These are phyloP conservation scores for Acleris laterana DNA, from an alignment of 2,888 invertebrate species.

Conservation along the genomic window DNA sequence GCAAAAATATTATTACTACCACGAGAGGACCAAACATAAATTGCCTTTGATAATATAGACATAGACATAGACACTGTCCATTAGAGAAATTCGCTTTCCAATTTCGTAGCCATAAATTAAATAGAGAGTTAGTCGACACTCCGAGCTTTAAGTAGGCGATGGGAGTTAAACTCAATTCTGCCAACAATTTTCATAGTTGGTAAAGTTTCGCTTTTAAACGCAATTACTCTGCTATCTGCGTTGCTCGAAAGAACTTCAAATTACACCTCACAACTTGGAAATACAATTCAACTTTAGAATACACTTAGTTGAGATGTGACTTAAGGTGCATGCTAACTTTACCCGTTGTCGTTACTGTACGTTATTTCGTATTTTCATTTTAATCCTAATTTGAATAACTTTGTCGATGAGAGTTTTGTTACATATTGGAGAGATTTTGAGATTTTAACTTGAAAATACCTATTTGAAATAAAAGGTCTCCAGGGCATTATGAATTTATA, in stretches of 20 bases:
- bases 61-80: background rate
- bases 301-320: conserved; percentile 54
- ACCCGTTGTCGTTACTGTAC: background rate
- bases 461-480: too few relatives aligned
- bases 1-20: too few relatives aligned
- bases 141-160: conserved; percentile 42
- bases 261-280: conserved; percentile 47
- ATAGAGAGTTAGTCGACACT: conserved; percentile 35
- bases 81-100: conserved; percentile 20
- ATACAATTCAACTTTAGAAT: conserved; percentile 64
- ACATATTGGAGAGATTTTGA: too few relatives aligned
- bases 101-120: conserved; percentile 34
- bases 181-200: conserved; percentile 73
- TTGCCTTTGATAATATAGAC: background rate
- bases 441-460: too few relatives aligned
- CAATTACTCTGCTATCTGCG: conserved; percentile 57
- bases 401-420: too few relatives aligned
- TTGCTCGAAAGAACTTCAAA: conserved; percentile 58
- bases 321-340: conserved; percentile 42
- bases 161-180: conserved; percentile 64
- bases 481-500: too few relatives aligned
- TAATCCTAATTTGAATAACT: too few relatives aligned
- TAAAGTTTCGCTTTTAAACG: conserved; percentile 68
- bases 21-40: too few relatives aligned
- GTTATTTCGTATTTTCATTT: background rate